Conservation (phyloP, 92 coral and sea anemone genomes). For the Actinernus sp. region DNA sequence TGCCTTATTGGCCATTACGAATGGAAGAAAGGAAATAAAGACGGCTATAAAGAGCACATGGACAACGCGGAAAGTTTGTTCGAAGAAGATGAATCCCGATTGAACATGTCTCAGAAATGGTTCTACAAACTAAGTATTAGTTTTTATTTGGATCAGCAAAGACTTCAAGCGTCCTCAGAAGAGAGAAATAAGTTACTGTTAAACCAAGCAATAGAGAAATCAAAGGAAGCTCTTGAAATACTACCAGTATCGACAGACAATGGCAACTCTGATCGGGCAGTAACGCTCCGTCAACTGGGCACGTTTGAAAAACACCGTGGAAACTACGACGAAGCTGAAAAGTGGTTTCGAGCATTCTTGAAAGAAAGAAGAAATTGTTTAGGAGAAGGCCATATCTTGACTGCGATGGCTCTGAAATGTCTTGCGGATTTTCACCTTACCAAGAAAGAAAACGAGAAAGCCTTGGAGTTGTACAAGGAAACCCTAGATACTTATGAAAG, state of each 20-base stretch:
- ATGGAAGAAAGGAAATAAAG: neutral
- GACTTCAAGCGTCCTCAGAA: neutral
- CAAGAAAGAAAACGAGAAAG: neutral
- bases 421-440: neutral
- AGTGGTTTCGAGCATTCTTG: neutral
- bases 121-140: neutral
- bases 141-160: neutral
- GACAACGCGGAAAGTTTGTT: neutral
- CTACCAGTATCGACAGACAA: neutral
- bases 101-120: neutral
- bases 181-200: no score
- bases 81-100: neutral
- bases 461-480: neutral
- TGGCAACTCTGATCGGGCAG: neutral
- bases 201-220: no score
- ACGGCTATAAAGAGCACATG: neutral
- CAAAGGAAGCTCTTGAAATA: neutral
- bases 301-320: constrained; percentile 6
- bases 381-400: neutral
- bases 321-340: neutral
- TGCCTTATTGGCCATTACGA: constrained; percentile 4
- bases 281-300: constrained; percentile 2
- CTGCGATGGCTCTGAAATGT: neutral
- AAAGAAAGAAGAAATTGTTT: neutral
- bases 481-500: neutral